A percentile compares a stretch with the other conserved stretches of the same genome.
phyloP scores from a whole-genome alignment of 1,140 invertebrate species.

The Drosophila punjabiensis region DNA sequence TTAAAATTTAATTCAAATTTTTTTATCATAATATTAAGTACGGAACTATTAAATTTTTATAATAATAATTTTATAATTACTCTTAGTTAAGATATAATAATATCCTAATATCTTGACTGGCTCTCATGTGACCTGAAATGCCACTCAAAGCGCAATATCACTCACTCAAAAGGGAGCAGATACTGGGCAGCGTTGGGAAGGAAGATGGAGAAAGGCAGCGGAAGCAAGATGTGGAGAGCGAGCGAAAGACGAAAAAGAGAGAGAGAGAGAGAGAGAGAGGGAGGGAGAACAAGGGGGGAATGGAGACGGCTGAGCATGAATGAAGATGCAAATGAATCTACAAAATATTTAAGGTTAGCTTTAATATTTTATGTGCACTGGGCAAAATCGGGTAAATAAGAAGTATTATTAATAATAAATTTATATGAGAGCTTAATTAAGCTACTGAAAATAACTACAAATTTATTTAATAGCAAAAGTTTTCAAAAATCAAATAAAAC shows the following conservation, averaged over 20 bases:
- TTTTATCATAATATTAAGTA: background rate
- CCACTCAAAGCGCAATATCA: conserved; percentile 24
- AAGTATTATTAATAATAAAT: no score
- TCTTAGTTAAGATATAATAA: background rate
- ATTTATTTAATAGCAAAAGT: background rate
- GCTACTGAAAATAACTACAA: background rate
- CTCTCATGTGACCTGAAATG: background rate
- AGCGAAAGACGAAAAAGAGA: background rate
- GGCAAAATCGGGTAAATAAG: background rate
- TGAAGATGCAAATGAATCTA: conserved; percentile 61
- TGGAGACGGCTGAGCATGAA: conserved; percentile 33
- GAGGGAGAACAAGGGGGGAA: background rate
- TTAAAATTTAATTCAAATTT: no score
- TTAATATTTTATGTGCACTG: conserved; percentile 5
- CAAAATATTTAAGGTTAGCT: conserved; percentile 54
- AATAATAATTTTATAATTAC: no score
- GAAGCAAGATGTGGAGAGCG: background rate
- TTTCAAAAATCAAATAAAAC: background rate
- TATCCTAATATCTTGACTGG: background rate
- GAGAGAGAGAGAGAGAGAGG: background rate
- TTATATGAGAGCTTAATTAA: background rate
- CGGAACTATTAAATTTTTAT: no score
- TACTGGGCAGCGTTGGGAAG: background rate
- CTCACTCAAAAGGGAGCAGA: conserved; percentile 3
- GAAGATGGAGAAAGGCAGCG: conserved; percentile 4